Conservation (phyloP, 2,797 vertebrate genomes). For the Pseudomugil tenellus region DNA sequence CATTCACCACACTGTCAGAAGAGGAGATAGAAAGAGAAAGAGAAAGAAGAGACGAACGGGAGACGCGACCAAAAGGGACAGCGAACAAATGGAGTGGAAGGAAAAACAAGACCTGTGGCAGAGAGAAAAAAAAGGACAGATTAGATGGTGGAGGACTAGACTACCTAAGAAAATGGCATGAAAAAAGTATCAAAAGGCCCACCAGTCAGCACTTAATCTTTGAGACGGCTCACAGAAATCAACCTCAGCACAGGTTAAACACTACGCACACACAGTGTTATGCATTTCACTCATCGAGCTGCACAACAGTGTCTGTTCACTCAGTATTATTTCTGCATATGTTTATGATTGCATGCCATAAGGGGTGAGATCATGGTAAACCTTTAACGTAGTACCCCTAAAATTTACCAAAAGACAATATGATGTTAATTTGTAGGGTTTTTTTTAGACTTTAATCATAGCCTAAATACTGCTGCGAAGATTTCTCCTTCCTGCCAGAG, state of each 20-base stretch:
- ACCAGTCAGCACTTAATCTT: conserved; percentile 64
- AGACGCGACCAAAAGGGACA: conserved; percentile 53
- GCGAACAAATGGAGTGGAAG: conserved; percentile 73
- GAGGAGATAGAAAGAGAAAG: conserved; percentile 20
- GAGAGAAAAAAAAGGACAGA: conserved; percentile 52
- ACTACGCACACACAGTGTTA: conserved; percentile 7
- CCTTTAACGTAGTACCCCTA: neutral
- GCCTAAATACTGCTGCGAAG: conserved; percentile 13
- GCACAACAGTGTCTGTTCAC: neutral
- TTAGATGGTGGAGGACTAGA: conserved; percentile 50
- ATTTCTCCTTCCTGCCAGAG: conserved; percentile 5
- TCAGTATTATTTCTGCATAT: conserved; percentile 4
- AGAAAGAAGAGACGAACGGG: conserved; percentile 37
- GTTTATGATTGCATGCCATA: conserved; percentile 7
- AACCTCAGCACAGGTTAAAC: conserved; percentile 6
- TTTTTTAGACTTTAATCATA: neutral
- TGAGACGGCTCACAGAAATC: conserved; percentile 30
- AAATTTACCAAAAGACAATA: neutral
- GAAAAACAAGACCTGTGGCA: conserved; percentile 64
- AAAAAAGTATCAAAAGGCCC: conserved; percentile 58
- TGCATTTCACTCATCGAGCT: conserved; percentile 6
- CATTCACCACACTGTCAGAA: conserved; percentile 47
- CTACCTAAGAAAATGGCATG: conserved; percentile 59
- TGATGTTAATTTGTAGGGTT: neutral
- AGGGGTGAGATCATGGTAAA: neutral